phyloP scores from a whole-genome alignment of 2,113 vertebrate species.

The Salvelinus alpinus region DNA sequence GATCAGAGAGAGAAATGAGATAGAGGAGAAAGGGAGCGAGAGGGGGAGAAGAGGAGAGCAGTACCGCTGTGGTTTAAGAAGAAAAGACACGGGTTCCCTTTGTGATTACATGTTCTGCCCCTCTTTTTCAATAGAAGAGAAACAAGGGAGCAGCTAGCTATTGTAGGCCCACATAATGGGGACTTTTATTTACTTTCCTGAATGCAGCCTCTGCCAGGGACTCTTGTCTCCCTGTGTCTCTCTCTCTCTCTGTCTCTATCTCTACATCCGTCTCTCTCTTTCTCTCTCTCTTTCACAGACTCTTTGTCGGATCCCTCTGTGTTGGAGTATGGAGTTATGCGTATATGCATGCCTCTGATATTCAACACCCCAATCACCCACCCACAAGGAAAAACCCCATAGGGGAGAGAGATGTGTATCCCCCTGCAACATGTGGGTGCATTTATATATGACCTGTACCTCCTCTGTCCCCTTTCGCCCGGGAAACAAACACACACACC shows the following conservation, averaged over 20 bases:
- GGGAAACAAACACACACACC: constrained; percentile 23
- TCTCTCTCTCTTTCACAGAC: not conserved
- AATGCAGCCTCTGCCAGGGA: constrained; percentile 69
- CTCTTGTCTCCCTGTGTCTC: constrained; percentile 26
- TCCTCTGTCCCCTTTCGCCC: constrained; percentile 47
- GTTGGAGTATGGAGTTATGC: constrained; percentile 46
- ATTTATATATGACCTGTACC: constrained; percentile 66
- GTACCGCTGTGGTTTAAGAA: constrained; percentile 53
- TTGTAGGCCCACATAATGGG: constrained; percentile 70
- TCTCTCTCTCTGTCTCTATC: not conserved
- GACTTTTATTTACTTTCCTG: constrained; percentile 72
- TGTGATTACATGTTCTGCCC: constrained; percentile 71
- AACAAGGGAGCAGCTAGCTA: constrained; percentile 73
- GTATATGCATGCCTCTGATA: constrained; percentile 15
- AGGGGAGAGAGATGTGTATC: constrained; percentile 23
- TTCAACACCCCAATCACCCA: constrained; percentile 15
- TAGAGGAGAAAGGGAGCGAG: not conserved
- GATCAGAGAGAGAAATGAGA: not conserved
- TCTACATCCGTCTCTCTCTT: not conserved
- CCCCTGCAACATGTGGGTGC: constrained; percentile 61
- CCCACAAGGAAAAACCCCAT: constrained; percentile 12
- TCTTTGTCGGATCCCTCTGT: constrained; percentile 52
- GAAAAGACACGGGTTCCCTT: constrained; percentile 69
- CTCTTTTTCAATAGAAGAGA: constrained; percentile 65
- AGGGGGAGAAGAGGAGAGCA: constrained; percentile 17